These are phyloP conservation scores for Pangasius djambal DNA, from an alignment of 2,797 vertebrate species.

Conservation along the genomic window DNA sequence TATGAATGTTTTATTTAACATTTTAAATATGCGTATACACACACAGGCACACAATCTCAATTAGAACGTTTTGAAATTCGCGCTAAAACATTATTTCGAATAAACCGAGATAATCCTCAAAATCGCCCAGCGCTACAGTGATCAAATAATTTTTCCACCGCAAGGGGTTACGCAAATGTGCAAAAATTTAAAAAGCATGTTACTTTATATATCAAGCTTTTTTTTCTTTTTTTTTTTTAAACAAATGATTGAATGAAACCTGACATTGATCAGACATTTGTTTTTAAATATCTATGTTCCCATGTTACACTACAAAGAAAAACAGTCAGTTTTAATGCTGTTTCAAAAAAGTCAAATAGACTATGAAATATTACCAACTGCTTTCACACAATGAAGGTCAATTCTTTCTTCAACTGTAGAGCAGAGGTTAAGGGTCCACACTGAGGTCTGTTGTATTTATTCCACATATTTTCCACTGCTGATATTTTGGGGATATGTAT, in stretches of 20 bases:
- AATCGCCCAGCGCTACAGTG: no score
- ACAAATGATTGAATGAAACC: neutral
- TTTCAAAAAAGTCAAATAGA: neutral
- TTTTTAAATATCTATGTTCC: neutral
- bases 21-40: no score
- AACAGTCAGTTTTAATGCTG: neutral
- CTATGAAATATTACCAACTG: neutral
- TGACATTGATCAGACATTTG: neutral
- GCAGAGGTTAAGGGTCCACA: neutral
- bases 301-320: neutral
- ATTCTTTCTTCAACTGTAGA: neutral
- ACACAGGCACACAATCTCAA: no score
- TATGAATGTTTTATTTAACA: no score
- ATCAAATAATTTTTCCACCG: neutral
- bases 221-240: neutral
- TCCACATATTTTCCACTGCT: neutral
- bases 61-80: no score
- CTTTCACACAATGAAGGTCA: neutral
- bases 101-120: no score
- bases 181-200: neutral
- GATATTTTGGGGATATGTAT: neutral
- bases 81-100: no score
- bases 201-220: neutral
- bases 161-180: neutral
- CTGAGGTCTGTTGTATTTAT: neutral